phyloP scores from a whole-genome alignment of 2,888 invertebrate genomes.

The Diaperis boleti region DNA sequence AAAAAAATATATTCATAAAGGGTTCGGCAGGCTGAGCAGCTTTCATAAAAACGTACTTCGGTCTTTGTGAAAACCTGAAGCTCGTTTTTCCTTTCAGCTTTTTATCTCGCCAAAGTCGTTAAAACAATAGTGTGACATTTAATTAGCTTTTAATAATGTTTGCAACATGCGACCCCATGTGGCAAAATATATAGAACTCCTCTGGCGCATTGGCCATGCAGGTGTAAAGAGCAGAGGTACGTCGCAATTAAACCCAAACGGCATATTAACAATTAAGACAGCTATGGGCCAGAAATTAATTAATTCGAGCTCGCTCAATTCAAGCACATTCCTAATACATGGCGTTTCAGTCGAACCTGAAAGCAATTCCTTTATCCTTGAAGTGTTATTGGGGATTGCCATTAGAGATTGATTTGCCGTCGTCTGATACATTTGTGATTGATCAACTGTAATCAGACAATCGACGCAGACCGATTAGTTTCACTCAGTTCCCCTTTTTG shows the following conservation, averaged over 20 bases:
- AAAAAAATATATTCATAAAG: no score
- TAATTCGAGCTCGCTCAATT: slow-evolving; percentile 36
- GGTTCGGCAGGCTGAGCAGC: no score
- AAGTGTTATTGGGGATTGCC: slow-evolving; percentile 40
- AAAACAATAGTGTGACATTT: no score
- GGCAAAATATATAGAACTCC: neutral
- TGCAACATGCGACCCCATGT: neutral
- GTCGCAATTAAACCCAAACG: slow-evolving; percentile 34
- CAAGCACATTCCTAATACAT: slow-evolving; percentile 38
- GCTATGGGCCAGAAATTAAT: slow-evolving; percentile 36
- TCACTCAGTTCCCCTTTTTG: slow-evolving; percentile 23
- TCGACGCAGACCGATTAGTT: slow-evolving; percentile 34
- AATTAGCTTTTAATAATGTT: no score
- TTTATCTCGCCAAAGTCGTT: no score
- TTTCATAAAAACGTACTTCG: no score
- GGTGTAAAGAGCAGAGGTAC: slow-evolving; percentile 14
- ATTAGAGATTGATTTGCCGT: slow-evolving; percentile 36
- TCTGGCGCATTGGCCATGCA: neutral
- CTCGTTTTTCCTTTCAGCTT: no score
- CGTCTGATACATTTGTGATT: slow-evolving; percentile 42
- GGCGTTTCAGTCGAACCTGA: slow-evolving; percentile 32
- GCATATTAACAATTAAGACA: slow-evolving; percentile 42
- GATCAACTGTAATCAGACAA: slow-evolving; percentile 42
- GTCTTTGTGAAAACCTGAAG: no score
- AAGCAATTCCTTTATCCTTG: slow-evolving; percentile 38